A percentile compares a stretch with the other conserved stretches of the same genome.
Conservation (phyloP, 2,113 vertebrate genomes). For the Oreochromis aureus region DNA sequence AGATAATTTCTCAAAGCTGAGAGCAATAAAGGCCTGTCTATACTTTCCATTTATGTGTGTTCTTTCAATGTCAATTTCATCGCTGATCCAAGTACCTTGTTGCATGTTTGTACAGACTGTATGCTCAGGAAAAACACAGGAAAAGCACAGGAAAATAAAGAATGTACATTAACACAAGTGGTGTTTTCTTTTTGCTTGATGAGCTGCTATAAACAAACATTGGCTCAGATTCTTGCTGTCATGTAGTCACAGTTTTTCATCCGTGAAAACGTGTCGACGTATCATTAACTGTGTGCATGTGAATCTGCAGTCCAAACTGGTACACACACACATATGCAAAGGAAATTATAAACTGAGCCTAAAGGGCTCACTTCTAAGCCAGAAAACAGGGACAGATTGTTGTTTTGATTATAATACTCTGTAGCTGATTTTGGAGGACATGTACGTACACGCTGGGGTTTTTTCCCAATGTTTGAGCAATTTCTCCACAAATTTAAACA, state of each 20-base stretch:
- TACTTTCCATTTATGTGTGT: not conserved
- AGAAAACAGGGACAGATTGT: not conserved
- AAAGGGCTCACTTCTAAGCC: not conserved
- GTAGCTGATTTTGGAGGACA: not conserved
- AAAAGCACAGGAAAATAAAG: not conserved
- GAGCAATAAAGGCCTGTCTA: not conserved
- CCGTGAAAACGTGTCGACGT: fast-evolving
- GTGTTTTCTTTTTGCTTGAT: not conserved
- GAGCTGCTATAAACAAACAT: not conserved
- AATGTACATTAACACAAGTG: not conserved
- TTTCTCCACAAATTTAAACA: not conserved
- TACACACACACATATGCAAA: not conserved
- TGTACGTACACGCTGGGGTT: fast-evolving
- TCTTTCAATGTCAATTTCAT: not conserved
- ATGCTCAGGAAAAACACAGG: not conserved
- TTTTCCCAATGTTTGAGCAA: not conserved
- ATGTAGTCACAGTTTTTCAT: not conserved
- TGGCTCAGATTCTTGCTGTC: not conserved
- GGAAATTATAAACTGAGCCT: not conserved
- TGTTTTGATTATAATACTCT: not conserved
- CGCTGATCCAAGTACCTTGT: not conserved
- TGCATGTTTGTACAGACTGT: not conserved
- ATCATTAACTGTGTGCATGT: not conserved
- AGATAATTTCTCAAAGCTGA: not conserved
- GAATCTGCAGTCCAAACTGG: not conserved